phyloP scores from a whole-genome alignment of 2,113 vertebrate genomes.

The Sula dactylatra region DNA sequence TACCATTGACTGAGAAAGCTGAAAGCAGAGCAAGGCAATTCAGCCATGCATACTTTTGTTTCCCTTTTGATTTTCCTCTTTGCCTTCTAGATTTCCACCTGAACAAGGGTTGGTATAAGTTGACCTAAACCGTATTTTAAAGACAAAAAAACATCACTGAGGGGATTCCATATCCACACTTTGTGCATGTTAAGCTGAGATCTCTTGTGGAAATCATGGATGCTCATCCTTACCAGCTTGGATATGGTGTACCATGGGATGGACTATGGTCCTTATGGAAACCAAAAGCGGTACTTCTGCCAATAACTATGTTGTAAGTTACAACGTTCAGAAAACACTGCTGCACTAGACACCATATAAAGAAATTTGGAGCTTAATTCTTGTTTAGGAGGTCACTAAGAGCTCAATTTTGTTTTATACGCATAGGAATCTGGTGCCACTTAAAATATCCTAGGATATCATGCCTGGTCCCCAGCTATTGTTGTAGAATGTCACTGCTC shows the following conservation, averaged over 20 bases:
- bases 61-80: background rate
- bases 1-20: background rate
- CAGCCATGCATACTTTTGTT: background rate
- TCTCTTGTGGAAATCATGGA: background rate
- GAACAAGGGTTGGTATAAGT: background rate
- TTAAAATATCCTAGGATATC: background rate
- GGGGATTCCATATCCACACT: background rate
- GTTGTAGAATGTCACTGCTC: background rate
- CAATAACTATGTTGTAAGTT: background rate
- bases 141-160: background rate
- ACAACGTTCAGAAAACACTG: background rate
- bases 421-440: background rate
- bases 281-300: background rate
- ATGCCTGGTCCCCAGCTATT: background rate
- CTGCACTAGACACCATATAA: background rate
- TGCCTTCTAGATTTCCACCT: background rate
- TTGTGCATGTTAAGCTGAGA: background rate
- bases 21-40: background rate
- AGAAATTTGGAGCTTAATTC: background rate
- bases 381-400: background rate
- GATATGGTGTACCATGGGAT: rapidly evolving
- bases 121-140: background rate
- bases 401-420: background rate
- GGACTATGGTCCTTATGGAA: background rate
- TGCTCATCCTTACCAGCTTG: background rate